Evolutionary conservation across 1,140 invertebrate species (phyloP), one percentile per base, ranked within the genome.

Genomic region (Brachionus paranguensis): DNA sequence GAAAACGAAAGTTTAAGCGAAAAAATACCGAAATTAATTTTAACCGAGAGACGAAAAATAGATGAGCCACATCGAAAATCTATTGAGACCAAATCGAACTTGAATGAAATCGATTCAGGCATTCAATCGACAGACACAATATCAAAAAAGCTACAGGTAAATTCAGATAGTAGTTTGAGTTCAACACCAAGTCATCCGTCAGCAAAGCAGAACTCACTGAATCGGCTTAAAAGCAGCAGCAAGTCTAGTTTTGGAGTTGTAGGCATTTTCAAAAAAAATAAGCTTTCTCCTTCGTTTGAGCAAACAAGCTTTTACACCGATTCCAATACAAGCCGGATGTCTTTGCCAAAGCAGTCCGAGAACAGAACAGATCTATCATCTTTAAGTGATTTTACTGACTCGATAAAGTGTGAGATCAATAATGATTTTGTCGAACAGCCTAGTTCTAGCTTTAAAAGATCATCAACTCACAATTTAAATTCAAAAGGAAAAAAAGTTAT

Each of bases 101-200:
- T 43, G 0, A n/a, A 45, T 11, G 68, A 72, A 41, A 20, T 41
- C 12, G 68, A 72, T 20, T 72, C 68, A 20, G 68, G 68, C 10
- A 41, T 72, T 20, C 68, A 72, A 41, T 72, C 68, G 0, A 72
- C 33, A 11, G 68, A 72, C 17, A 20, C 37, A 17, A 72, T 72
- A 10, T 12, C 12, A 20, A 14, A 72, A 72, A 41, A 41, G 3
- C 17, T 41, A 17, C 33, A 72, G 10, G 20, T 72, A n/a, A 41
- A 43, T 72, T 72, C 68, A 17, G 41, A 72, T 72, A 72, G 68
- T 72, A 72, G 68, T 43, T 17, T 72, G 12, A 72, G 68, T 3
- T 41, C 68, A 7, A 10, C 68, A 8, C 1, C 4, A 41, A 41
- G 33, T 41, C 68, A 72, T 17, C 12, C 68, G 17, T 45, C 37